Evolutionary conservation across 2,113 vertebrate species (phyloP), one percentile per base, ranked within the genome.

Genomic region (Oncorhynchus tshawytscha): DNA sequence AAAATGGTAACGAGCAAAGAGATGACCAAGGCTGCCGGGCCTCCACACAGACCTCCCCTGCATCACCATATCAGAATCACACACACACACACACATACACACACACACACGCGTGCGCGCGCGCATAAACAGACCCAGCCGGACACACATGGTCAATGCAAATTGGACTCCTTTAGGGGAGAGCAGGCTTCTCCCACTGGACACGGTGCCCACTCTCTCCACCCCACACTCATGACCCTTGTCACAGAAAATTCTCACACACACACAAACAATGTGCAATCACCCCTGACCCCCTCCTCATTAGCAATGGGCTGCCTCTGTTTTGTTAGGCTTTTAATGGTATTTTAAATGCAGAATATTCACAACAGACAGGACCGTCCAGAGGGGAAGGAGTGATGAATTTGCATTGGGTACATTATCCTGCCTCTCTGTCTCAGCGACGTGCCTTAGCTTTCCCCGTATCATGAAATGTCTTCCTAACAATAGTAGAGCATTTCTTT

Each of bases 281-380:
- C 85, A 90, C 84, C 88, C 86, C 84, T 78, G 82, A 90, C 89
- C 86, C 81, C 74, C 60, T 27, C 87, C 84, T 90, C 91, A 92
- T 91, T 91, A 91, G 86, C 88, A 92, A 90, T 85, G 81, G 81
- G 85, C 85, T 89, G 87, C 87, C 86, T 86, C 84, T 90, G 88
- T 90, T 91, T 92, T 91, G 86, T 91, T 92, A 91, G 87, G 80
- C 85, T 87, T 91, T 88, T 91, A 91, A 91, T 89, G 87, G 88
- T 88, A 88, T 89, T 92, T 91, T 90, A 91, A 91, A 92, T 92
- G 88, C 91, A 90, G 89, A 91, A 91, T 92, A 90, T 92, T 92
- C 91, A 89, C 86, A 88, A 86, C 88, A 91, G 78, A 87, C 88
- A 91, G 79, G 84, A 81, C 79, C 84, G 78, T 89, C 87, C 91